Conservation (phyloP, 2,113 vertebrate genomes). For the Sinocyclocheilus anshuiensis region DNA sequence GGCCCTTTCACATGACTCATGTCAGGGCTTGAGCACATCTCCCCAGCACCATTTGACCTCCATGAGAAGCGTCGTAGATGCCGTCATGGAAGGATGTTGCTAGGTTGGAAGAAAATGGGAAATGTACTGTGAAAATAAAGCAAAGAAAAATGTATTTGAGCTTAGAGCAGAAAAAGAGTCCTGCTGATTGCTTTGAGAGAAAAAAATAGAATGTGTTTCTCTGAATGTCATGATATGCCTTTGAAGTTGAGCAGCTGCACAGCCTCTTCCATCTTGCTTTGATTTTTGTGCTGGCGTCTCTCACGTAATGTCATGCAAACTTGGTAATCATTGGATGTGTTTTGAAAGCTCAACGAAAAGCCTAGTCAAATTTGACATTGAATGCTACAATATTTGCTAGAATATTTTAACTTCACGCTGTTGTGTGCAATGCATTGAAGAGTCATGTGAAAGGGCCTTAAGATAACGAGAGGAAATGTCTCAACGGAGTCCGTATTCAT, state of each 20-base stretch:
- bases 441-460: slow-evolving; percentile 5
- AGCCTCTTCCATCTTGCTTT: neutral
- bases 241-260: neutral
- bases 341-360: neutral
- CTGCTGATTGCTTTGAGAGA: neutral
- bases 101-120: neutral
- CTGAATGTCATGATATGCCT: neutral
- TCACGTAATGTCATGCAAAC: neutral
- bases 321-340: neutral
- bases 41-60: neutral
- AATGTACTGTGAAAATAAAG: slow-evolving; percentile 1
- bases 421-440: neutral
- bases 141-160: neutral
- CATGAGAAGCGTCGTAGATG: neutral
- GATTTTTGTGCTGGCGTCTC: neutral
- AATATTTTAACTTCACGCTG: neutral
- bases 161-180: neutral
- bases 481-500: neutral
- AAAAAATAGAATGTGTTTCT: neutral
- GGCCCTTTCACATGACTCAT: neutral
- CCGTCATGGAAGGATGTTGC: neutral
- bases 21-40: neutral
- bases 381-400: neutral
- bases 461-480: neutral
- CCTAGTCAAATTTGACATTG: neutral